phyloP scores from a whole-genome alignment of 2,113 vertebrate genomes.

The Poeciliopsis occidentalis region DNA sequence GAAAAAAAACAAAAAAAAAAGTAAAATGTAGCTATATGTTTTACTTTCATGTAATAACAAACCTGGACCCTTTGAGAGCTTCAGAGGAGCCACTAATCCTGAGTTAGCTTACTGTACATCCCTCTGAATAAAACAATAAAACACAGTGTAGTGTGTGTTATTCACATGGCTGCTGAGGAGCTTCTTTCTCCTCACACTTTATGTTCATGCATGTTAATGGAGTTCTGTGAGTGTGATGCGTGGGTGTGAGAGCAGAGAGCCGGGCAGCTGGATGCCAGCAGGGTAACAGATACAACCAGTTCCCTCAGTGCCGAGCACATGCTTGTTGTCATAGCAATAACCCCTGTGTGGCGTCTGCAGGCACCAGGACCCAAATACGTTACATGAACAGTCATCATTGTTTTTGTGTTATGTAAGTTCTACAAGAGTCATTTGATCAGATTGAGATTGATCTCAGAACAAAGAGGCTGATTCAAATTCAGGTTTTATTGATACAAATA shows the following conservation, averaged over 20 bases:
- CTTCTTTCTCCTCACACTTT: background rate
- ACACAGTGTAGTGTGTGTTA: background rate
- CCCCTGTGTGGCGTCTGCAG: background rate
- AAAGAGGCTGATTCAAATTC: background rate
- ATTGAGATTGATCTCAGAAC: background rate
- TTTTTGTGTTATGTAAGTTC: background rate
- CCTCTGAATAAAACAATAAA: background rate
- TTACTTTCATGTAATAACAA: too few species aligned
- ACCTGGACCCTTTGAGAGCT: background rate
- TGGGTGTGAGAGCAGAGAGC: conserved; percentile 66
- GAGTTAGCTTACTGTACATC: background rate
- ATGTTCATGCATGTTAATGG: conserved; percentile 25
- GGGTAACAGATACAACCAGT: conserved; percentile 50
- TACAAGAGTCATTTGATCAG: background rate
- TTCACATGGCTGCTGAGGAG: background rate
- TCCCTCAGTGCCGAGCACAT: conserved; percentile 46
- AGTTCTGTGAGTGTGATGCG: conserved; percentile 37
- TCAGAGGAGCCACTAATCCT: background rate
- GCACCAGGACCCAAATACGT: background rate
- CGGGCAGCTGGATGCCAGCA: conserved; percentile 43
- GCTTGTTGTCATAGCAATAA: conserved; percentile 70
- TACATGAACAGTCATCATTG: background rate
- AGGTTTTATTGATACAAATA: background rate
- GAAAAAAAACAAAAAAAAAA: too few species aligned
- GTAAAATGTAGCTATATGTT: too few species aligned